These are phyloP conservation scores for Proteles cristata DNA, from an alignment of 2,113 vertebrate genomes.

Conservation along the genomic window DNA sequence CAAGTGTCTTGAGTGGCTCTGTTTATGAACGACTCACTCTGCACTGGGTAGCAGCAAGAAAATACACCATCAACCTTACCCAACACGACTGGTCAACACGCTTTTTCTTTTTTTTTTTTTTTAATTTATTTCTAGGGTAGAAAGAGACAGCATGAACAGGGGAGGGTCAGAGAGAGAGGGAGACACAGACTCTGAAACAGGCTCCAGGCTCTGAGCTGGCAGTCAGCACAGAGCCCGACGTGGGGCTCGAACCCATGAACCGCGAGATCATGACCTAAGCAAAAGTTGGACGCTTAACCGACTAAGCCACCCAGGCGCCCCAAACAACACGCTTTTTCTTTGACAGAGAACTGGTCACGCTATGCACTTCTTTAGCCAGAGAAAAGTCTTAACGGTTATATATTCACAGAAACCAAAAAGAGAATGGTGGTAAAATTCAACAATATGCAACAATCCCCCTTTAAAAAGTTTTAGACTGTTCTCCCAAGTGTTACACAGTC, in stretches of 20 bases:
- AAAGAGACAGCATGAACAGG: too few relatives aligned
- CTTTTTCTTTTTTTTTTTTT: background rate
- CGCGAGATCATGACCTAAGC: too few relatives aligned
- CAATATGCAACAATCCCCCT: background rate
- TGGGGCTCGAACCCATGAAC: too few relatives aligned
- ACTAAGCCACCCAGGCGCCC: too few relatives aligned
- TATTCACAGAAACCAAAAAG: background rate
- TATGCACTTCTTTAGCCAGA: background rate
- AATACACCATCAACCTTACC: background rate
- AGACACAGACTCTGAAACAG: too few relatives aligned
- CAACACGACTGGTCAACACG: background rate
- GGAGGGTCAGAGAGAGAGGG: too few relatives aligned
- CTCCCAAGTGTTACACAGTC: background rate
- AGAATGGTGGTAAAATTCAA: background rate
- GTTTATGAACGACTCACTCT: background rate
- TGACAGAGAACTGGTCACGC: background rate
- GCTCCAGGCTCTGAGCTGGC: too few relatives aligned
- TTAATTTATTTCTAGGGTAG: too few relatives aligned
- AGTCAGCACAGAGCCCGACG: too few relatives aligned
- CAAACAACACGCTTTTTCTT: background rate
- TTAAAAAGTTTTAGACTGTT: background rate
- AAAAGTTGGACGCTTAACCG: too few relatives aligned
- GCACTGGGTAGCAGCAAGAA: background rate
- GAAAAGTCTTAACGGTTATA: background rate
- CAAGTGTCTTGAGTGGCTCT: background rate